These are phyloP conservation scores for Syrrhaptes paradoxus DNA, from an alignment of 2,113 vertebrate genomes.

Conservation along the genomic window DNA sequence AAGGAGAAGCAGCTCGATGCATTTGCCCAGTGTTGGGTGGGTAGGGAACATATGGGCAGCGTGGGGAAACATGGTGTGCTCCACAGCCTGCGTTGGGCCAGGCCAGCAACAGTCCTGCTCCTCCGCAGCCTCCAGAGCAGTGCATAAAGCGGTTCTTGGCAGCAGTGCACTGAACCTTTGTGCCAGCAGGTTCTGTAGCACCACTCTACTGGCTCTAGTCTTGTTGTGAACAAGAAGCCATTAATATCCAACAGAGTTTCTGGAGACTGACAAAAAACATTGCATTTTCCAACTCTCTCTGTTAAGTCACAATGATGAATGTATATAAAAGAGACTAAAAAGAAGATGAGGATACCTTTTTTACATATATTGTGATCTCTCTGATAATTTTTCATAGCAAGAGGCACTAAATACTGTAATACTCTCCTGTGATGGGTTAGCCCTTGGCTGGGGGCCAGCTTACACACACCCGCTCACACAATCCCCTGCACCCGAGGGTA, in stretches of 20 bases:
- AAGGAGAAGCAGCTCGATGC: not conserved
- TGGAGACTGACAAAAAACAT: not conserved
- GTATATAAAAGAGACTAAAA: not conserved
- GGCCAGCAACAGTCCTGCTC: not conserved
- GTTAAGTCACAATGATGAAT: not conserved
- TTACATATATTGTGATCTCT: not conserved
- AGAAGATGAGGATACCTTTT: not conserved
- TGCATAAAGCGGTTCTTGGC: not conserved
- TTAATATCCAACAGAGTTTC: not conserved
- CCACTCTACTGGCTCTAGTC: not conserved
- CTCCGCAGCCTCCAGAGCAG: not conserved
- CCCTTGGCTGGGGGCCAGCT: too few species aligned
- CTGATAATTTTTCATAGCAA: conserved; percentile 27
- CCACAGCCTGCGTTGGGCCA: not conserved
- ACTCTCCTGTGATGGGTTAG: not conserved
- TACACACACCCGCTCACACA: too few species aligned
- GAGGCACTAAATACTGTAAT: not conserved
- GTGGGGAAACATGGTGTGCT: not conserved
- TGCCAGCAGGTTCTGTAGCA: not conserved
- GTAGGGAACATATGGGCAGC: not conserved
- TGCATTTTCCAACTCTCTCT: not conserved
- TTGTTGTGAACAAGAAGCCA: not conserved
- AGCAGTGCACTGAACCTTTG: not conserved
- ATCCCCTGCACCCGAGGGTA: too few species aligned
- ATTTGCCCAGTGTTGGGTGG: not conserved